Evolutionary conservation across 2,797 vertebrate genomes (phyloP).

Genomic region (Acanthopagrus latus): DNA sequence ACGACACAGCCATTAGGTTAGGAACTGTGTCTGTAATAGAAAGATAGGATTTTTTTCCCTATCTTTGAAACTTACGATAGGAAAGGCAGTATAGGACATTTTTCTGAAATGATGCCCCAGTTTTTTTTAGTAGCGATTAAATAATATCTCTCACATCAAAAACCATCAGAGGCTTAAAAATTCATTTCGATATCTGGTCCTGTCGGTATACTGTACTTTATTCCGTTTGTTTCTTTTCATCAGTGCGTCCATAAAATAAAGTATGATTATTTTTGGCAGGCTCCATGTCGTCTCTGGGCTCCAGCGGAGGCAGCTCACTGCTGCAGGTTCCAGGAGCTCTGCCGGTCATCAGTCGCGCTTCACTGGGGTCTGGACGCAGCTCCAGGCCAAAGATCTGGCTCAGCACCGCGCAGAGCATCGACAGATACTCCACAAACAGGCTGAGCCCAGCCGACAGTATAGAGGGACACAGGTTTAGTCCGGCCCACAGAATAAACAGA

Average conservation of each 20-base stretch:
- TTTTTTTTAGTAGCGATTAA: too few species aligned
- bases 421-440: slow-evolving; percentile 60
- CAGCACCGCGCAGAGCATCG: slow-evolving; percentile 61
- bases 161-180: background rate
- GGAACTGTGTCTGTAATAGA: too few species aligned
- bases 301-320: slow-evolving; percentile 82
- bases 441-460: slow-evolving; percentile 66
- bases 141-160: slow-evolving; percentile 1
- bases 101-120: too few species aligned
- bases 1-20: too few species aligned
- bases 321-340: slow-evolving; percentile 85
- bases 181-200: too few species aligned
- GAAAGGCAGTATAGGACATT: too few species aligned
- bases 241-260: background rate
- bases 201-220: background rate
- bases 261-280: slow-evolving; percentile 58
- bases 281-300: slow-evolving; percentile 84
- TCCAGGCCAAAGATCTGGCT: slow-evolving; percentile 70
- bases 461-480: slow-evolving; percentile 62
- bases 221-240: background rate
- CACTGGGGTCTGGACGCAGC: slow-evolving; percentile 74
- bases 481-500: slow-evolving; percentile 67
- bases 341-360: slow-evolving; percentile 76
- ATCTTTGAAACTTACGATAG: too few species aligned
- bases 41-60: too few species aligned